phyloP scores from a whole-genome alignment of 35 echinoderm and acorn worm species.

The Apostichopus parvimensis region DNA sequence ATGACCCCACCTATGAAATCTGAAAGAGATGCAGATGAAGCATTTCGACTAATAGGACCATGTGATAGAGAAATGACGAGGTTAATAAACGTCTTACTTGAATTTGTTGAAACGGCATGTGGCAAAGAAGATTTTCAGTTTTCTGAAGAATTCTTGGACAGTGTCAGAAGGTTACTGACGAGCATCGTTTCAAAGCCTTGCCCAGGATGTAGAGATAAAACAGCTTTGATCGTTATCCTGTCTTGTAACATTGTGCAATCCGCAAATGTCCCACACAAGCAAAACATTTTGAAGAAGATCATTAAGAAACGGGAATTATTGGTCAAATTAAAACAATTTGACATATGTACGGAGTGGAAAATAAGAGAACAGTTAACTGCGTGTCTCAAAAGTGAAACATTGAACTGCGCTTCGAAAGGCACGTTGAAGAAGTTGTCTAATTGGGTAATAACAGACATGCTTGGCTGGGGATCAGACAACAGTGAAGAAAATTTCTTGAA shows the following conservation, averaged over 20 bases:
- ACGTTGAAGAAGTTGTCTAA: not conserved
- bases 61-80: not conserved
- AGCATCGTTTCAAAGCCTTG: not conserved
- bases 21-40: not conserved
- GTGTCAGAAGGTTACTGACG: not conserved
- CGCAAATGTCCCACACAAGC: not conserved
- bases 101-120: not conserved
- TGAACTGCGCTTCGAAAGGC: not conserved
- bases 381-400: not conserved
- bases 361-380: too few relatives aligned
- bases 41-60: not conserved
- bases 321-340: too few relatives aligned
- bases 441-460: not conserved
- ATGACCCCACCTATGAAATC: not conserved
- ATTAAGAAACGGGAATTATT: not conserved
- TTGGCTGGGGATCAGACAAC: not conserved
- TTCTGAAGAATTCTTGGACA: not conserved
- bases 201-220: not conserved
- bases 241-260: not conserved
- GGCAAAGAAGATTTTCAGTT: not conserved
- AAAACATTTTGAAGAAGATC: not conserved
- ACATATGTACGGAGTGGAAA: too few relatives aligned
- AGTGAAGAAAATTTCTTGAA: conserved; percentile 21
- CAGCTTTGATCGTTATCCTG: not conserved
- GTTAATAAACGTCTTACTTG: not conserved